A percentile compares a stretch with the other conserved stretches of the same genome.
Conservation (phyloP, 2,113 vertebrate species). For the Vidua chalybeata region DNA sequence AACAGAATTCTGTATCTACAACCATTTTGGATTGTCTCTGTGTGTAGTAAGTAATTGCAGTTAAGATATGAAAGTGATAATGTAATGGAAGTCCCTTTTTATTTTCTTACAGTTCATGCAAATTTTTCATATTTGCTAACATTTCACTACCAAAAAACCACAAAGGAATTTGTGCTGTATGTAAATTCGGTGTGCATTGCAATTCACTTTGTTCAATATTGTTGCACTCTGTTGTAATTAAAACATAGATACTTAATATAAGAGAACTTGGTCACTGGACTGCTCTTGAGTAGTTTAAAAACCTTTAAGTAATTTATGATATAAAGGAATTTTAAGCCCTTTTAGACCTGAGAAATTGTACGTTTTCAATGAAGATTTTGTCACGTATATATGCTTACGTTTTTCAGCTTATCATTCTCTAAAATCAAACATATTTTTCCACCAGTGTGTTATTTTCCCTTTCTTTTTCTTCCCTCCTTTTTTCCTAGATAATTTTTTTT, state of each 20-base stretch:
- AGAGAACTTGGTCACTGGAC: not conserved
- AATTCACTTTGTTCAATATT: not conserved
- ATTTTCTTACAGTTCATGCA: not conserved
- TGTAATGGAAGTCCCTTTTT: not conserved
- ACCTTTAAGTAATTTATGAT: not conserved
- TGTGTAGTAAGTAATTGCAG: not conserved
- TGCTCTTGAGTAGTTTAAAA: not conserved
- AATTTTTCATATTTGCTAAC: not conserved
- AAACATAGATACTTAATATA: not conserved
- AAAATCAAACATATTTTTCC: not conserved
- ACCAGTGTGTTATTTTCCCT: not conserved
- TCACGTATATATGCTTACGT: not conserved
- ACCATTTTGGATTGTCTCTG: not conserved
- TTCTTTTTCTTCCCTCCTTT: not conserved
- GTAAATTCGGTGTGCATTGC: not conserved
- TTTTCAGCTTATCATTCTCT: not conserved
- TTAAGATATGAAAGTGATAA: not conserved
- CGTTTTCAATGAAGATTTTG: not conserved
- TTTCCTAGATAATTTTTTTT: too few species aligned
- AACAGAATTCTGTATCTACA: not conserved
- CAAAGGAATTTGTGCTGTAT: not conserved
- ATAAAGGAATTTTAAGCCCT: not conserved
- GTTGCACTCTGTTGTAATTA: not conserved
- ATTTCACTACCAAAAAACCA: not conserved
- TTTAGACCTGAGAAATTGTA: not conserved